Evolutionary conservation across 1,140 invertebrate genomes (phyloP), one percentile per base, ranked within the genome.

Genomic region (Bemisia tabaci): DNA sequence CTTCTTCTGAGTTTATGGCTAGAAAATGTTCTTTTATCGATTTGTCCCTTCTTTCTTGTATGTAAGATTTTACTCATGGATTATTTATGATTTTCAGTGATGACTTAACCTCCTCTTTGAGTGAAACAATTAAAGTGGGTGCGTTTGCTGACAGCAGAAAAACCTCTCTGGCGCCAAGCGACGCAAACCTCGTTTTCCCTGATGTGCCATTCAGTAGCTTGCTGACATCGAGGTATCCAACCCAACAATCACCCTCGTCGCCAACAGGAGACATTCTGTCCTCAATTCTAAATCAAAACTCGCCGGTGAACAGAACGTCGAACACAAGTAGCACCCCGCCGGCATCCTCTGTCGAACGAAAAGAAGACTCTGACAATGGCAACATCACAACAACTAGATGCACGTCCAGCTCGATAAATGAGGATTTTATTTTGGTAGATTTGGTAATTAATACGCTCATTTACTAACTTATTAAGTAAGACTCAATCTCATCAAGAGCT

Each of bases 361-460:
- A 70, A 27, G 71, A 72, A 2, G 78, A 81, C 68, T 76, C 74
- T 67, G 77, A 77, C 65, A 82, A 82, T 69, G 80, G 80, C 66
- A 82, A 83, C 68, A 48, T 74, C 26, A 76, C 74, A 39, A 73
- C 74, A 5, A 48, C 33, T 9, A 48, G 33, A 48, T 48, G 33
- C 33, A 48, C 33, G 5, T 48, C 33, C 17, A 48, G 33, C 17
- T 48, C 33, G 5, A 48, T 48, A 5, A 48, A 48, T 48, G 33
- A 86, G 71, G 86, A 87, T 77, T 88, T 88, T 82, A 86, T 87
- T 75, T 85, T 88, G 82, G 84, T 88, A 78, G 86, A 88, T 77
- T 81, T 85, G 83, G 84, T 85, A 82, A 83, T 79, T 81, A 65
- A 58, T 62, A 59, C 59, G 33, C 60, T 63, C 17, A 65, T 63